A percentile compares a stretch with the other conserved stretches of the same genome.
Conservation (phyloP, 2,888 invertebrate genomes). For the Rotaria macrura region DNA sequence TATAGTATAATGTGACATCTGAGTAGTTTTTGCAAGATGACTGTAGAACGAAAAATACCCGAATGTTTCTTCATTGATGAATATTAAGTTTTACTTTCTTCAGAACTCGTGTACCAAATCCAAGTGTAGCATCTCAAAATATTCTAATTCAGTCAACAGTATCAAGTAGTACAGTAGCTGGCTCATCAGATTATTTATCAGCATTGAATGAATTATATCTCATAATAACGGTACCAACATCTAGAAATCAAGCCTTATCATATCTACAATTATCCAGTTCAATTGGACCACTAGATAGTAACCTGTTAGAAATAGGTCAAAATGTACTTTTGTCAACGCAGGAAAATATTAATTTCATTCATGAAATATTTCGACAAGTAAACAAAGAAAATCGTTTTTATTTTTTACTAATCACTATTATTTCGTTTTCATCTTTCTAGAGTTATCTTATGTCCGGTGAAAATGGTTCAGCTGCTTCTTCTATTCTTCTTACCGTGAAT, state of each 20-base stretch:
- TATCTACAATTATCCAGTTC: not conserved
- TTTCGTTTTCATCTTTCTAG: not conserved
- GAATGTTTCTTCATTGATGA: too few species aligned
- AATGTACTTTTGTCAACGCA: constrained; percentile 74
- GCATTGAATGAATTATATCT: constrained; percentile 34
- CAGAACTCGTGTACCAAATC: not conserved
- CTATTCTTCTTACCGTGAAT: constrained; percentile 4
- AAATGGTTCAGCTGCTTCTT: not conserved
- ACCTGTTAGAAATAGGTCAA: constrained; percentile 58
- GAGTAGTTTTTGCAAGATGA: too few species aligned
- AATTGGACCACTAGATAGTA: not conserved
- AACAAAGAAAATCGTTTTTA: not conserved
- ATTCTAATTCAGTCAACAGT: not conserved
- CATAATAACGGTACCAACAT: not conserved
- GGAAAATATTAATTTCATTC: constrained; percentile 83
- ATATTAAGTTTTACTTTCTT: not conserved
- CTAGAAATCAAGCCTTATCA: not conserved
- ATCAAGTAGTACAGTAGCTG: not conserved
- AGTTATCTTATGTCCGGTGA: constrained; percentile 20
- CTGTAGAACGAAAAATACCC: too few species aligned
- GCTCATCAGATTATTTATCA: constrained; percentile 34
- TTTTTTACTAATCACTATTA: not conserved
- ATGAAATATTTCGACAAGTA: constrained; percentile 77
- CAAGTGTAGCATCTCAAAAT: not conserved
- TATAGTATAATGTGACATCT: too few species aligned